These are phyloP conservation scores for Mycalesis mineus DNA, from an alignment of 2,888 invertebrate species.

Conservation along the genomic window DNA sequence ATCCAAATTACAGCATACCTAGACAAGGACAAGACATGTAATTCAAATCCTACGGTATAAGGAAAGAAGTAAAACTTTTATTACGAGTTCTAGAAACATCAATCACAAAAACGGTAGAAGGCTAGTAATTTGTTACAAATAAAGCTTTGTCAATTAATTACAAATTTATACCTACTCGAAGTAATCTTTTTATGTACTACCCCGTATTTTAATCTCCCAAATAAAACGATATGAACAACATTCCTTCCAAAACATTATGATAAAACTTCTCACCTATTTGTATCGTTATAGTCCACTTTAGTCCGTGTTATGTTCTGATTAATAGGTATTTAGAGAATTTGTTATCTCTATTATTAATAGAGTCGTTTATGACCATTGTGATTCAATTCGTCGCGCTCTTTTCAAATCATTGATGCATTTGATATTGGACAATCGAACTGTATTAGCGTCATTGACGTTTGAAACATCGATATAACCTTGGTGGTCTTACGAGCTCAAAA, in stretches of 20 bases:
- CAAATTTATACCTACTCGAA: no score
- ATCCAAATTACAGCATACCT: no score
- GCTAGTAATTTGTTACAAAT: no score
- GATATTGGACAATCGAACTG: constrained; percentile 50
- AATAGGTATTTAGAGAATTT: constrained; percentile 27
- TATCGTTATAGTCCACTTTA: background rate
- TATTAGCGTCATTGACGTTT: constrained; percentile 38
- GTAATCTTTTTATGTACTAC: no score
- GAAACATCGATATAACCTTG: constrained; percentile 22
- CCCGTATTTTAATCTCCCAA: background rate
- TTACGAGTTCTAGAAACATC: no score
- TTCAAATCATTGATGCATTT: constrained; percentile 44
- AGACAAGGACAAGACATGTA: no score
- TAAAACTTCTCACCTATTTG: background rate
- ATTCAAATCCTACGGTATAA: no score
- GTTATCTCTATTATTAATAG: constrained; percentile 32
- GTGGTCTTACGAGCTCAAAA: constrained; percentile 5
- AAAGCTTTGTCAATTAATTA: background rate
- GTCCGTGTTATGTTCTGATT: constrained; percentile 22
- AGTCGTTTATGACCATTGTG: constrained; percentile 33
- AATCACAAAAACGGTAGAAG: no score
- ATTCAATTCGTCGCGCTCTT: constrained; percentile 54
- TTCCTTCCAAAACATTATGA: background rate
- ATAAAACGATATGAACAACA: background rate
- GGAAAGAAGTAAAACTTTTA: no score